These are phyloP conservation scores for Ricordea florida DNA, from an alignment of 92 coral and sea anemone genomes.

Conservation along the genomic window DNA sequence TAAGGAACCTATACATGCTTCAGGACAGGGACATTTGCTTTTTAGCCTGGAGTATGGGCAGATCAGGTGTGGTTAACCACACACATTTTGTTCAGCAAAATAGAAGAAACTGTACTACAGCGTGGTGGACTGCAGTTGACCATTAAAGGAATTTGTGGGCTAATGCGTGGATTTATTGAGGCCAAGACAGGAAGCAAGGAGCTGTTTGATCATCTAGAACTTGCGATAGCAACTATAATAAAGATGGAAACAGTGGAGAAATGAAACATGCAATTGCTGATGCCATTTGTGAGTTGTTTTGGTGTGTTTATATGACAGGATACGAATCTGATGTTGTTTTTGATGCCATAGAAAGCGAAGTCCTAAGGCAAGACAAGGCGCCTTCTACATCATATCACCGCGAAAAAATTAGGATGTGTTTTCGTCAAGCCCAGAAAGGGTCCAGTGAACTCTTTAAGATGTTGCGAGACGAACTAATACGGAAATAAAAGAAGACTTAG, in stretches of 20 bases:
- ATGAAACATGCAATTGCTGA: not conserved
- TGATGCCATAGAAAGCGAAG: constrained; percentile 18
- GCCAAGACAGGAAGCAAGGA: constrained; percentile 4
- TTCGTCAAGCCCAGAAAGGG: constrained; percentile 4
- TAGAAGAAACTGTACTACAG: constrained; percentile 3
- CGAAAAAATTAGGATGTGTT: constrained; percentile 2
- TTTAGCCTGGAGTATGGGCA: constrained; percentile 20
- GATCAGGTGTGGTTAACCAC: not conserved
- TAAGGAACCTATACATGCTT: not conserved
- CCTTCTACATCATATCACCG: not conserved
- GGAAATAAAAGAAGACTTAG: too few relatives aligned
- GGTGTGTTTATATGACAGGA: not conserved
- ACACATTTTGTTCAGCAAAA: not conserved
- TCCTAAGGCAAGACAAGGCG: not conserved
- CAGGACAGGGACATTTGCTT: not conserved
- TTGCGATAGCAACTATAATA: not conserved
- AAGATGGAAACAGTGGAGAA: too few relatives aligned
- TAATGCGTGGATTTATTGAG: constrained; percentile 32
- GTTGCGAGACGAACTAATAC: too few relatives aligned
- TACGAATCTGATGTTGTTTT: not conserved
- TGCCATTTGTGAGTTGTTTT: not conserved
- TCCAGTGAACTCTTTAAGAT: not conserved
- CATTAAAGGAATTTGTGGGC: not conserved
- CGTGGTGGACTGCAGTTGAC: not conserved
- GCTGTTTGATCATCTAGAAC: not conserved